phyloP scores from a whole-genome alignment of 2,797 vertebrate species.

The Eulemur rubriventer region DNA sequence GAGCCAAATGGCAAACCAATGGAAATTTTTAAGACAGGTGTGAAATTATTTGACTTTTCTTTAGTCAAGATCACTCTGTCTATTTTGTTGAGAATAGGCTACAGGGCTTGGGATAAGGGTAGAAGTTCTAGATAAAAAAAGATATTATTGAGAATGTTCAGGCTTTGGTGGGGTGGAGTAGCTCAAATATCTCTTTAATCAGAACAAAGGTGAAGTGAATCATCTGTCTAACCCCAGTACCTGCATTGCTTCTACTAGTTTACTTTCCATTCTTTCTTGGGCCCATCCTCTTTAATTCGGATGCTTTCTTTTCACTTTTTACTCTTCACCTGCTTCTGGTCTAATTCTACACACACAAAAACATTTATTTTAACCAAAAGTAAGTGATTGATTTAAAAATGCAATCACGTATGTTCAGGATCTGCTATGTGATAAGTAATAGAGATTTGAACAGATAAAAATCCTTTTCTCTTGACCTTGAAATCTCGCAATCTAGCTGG shows the following conservation, averaged over 20 bases:
- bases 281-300: neutral
- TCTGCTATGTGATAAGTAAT: neutral
- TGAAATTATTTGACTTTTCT: neutral
- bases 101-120: neutral
- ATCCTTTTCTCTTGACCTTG: neutral
- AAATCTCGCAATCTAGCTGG: neutral
- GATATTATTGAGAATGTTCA: neutral
- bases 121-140: neutral
- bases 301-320: neutral
- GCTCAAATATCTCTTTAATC: neutral
- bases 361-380: neutral
- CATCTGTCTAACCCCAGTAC: neutral
- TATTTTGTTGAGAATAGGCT: neutral
- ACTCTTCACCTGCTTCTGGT: neutral
- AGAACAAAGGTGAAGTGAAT: neutral
- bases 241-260: neutral
- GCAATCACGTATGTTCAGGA: neutral
- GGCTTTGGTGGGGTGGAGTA: accelerated
- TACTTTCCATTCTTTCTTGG: neutral
- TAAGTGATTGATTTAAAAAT: neutral
- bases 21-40: neutral
- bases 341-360: neutral
- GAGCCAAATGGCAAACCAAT: neutral
- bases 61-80: neutral
- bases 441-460: neutral